phyloP scores from a whole-genome alignment of 1,140 invertebrate species.

The Eupristina koningsbergeri region DNA sequence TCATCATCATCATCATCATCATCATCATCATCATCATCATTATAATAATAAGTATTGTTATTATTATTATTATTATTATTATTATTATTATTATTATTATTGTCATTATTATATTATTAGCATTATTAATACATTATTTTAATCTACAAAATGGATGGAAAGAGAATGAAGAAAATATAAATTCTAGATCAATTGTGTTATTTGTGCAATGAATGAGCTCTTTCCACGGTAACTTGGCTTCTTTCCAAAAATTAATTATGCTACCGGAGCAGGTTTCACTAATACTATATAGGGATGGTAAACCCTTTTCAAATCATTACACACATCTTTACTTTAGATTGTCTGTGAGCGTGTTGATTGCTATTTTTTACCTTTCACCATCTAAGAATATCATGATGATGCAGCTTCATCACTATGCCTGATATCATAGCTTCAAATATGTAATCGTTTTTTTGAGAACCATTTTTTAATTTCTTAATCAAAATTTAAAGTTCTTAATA shows the following conservation, averaged over 20 bases:
- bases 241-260: slow-evolving; percentile 6
- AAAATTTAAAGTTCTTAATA: too few species aligned
- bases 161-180: neutral
- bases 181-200: slow-evolving; percentile 2
- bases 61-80: neutral
- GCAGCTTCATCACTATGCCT: neutral
- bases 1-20: too few species aligned
- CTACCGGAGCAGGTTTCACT: neutral
- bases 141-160: neutral
- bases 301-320: neutral
- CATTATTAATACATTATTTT: neutral
- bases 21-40: too few species aligned
- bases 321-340: neutral
- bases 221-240: neutral
- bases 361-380: neutral
- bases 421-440: too few species aligned
- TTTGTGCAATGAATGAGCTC: neutral
- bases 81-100: neutral
- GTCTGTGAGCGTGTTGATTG: neutral
- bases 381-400: neutral
- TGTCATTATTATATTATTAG: neutral
- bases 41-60: neutral
- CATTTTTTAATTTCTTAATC: too few species aligned
- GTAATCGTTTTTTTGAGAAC: too few species aligned
- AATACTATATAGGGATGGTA: neutral